A percentile compares a stretch with the other conserved stretches of the same genome.
These are phyloP conservation scores for Megastigmus dorsalis DNA, from an alignment of 2,888 invertebrate genomes.

Conservation along the genomic window DNA sequence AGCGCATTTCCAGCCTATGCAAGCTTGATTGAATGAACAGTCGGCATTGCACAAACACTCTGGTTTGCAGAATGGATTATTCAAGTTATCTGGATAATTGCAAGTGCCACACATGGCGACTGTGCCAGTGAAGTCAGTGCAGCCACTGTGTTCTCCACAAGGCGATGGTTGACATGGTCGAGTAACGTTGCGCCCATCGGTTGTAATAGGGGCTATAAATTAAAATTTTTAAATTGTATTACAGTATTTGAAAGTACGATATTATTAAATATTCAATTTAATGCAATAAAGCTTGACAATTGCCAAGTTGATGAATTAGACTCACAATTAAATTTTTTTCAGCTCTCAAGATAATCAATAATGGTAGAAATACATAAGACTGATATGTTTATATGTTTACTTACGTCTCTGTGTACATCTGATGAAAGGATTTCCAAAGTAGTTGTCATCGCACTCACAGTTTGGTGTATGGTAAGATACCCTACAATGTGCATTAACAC, in stretches of 20 bases:
- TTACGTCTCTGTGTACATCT: slow-evolving; percentile 81
- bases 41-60: slow-evolving; percentile 89
- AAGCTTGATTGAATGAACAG: slow-evolving; percentile 85
- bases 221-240: too few species aligned
- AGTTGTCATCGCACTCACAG: slow-evolving; percentile 86
- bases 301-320: too few species aligned
- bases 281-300: too few species aligned
- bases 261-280: slow-evolving; percentile 2
- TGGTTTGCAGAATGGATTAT: slow-evolving; percentile 85
- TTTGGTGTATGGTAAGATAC: slow-evolving; percentile 89
- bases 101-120: slow-evolving; percentile 89
- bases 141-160: slow-evolving; percentile 82
- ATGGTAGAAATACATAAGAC: background rate
- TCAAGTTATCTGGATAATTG: slow-evolving; percentile 80
- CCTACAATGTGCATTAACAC: slow-evolving; percentile 86
- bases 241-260: background rate
- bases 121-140: slow-evolving; percentile 83
- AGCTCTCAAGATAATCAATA: too few species aligned
- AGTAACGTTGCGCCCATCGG: slow-evolving; percentile 76
- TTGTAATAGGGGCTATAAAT: slow-evolving; percentile 59
- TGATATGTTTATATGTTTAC: slow-evolving; percentile 57
- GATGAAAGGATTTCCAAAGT: slow-evolving; percentile 86
- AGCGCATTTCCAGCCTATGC: slow-evolving; percentile 81
- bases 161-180: slow-evolving; percentile 86
- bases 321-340: too few species aligned